Percentiles rank a stretch among this genome's conserved stretches.
Conservation (phyloP, 1,140 invertebrate genomes). For the Rhyacophila brunnea region DNA sequence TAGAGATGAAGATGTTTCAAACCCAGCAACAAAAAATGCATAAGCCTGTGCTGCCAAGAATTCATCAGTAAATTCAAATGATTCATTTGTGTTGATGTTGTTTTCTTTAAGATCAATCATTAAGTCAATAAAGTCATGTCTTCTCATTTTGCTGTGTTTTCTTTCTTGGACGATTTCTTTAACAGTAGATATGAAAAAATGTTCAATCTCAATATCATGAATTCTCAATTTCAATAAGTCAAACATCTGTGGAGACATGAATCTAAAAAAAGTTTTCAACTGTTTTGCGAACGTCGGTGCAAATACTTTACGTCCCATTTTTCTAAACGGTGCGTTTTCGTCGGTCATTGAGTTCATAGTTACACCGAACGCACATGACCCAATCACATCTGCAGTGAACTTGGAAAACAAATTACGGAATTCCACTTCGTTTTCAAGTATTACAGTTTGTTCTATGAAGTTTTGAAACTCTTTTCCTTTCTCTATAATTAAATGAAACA, state of each 20-base stretch:
- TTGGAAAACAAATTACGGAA: slow-evolving; percentile 40
- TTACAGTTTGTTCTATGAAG: slow-evolving; percentile 17
- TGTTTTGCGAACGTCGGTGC: slow-evolving; percentile 3
- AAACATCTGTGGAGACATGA: slow-evolving; percentile 12
- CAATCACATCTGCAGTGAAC: slow-evolving; percentile 54
- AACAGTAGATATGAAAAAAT: slow-evolving; percentile 23
- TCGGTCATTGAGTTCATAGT: slow-evolving; percentile 43
- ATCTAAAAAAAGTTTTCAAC: slow-evolving; percentile 5
- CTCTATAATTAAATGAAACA: slow-evolving; percentile 51
- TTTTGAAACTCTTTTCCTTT: slow-evolving; percentile 37
- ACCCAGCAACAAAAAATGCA: slow-evolving; percentile 40
- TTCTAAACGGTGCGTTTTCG: slow-evolving; percentile 42
- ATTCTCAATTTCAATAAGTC: slow-evolving; percentile 15
- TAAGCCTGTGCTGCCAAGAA: slow-evolving; percentile 41
- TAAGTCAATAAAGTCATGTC: slow-evolving; percentile 59
- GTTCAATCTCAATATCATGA: slow-evolving; percentile 34
- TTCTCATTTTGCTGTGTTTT: slow-evolving; percentile 39
- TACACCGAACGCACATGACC: slow-evolving; percentile 47
- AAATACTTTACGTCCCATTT: slow-evolving; percentile 44
- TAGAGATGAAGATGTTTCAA: slow-evolving; percentile 48
- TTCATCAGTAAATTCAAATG: slow-evolving; percentile 25
- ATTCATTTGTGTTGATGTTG: not conserved
- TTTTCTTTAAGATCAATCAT: slow-evolving; percentile 54
- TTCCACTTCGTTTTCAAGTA: slow-evolving; percentile 23
- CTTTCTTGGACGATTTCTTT: slow-evolving; percentile 26